Evolutionary conservation across 2,888 invertebrate genomes (phyloP), one percentile per base, ranked within the genome.

Genomic region (Archips crataeganus): DNA sequence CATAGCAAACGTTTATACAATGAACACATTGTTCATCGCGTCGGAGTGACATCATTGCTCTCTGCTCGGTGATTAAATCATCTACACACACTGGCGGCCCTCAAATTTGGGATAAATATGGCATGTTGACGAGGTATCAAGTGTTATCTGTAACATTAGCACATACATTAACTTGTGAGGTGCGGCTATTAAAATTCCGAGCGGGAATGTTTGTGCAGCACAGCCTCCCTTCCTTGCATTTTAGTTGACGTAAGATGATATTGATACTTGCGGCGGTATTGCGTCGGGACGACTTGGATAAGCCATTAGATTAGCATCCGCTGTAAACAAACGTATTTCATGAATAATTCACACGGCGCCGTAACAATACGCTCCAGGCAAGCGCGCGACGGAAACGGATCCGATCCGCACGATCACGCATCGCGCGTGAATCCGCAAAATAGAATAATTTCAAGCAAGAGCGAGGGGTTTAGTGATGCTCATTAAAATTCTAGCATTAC

Each of bases 371-470:
- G 51, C 61, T 32, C 61, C 45, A 45, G 10, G 34, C 60, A 39
- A 34, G 49, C 34, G 34, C 42, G n/a, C 34, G 11, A 60, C 42
- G 51, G 64, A 57, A 59, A 64, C 65, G 74, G 39, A 74, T 69
- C 60, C 47, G 72, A 75, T 77, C 62, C 74, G 74, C 75, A 74
- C 72, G 72, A 76, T 75, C 76, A 77, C 80, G 76, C 77, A 78
- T 72, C 75, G 39, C 49, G 74, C 75, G 64, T 63, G 74, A 78
- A 77, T 74, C 72, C 75, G 77, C 77, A 77, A 78, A 76, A 75
- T 76, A 76, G 66, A 74, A 71, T 79, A 77, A 78, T 82, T 78
- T 78, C 76, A 57, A 64, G 76, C 71, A 64, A 63, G 61, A 75
- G 75, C 67, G 75, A 67, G 67, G 72, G 67, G 54, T 67, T 67